phyloP scores from a whole-genome alignment of 2,113 vertebrate species.

The Brachypodius melanocephalos region DNA sequence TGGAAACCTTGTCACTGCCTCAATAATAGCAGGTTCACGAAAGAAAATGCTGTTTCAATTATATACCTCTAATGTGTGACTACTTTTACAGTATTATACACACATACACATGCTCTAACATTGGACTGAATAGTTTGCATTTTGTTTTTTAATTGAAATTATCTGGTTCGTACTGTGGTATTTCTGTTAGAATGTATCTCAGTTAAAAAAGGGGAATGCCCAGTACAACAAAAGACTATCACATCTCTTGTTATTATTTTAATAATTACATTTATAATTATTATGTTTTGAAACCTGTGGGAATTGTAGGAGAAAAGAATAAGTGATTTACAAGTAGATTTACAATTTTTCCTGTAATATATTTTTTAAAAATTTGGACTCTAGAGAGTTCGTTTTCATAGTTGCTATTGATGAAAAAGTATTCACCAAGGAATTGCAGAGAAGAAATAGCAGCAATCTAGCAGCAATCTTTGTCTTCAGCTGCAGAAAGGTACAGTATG shows the following conservation, averaged over 20 bases:
- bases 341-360: conserved; percentile 17
- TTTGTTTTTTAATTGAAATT: conserved; percentile 28
- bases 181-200: conserved; percentile 54
- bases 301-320: conserved; percentile 1
- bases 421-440: conserved; percentile 7
- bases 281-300: conserved; percentile 31
- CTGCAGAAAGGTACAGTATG: neutral
- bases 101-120: conserved; percentile 20
- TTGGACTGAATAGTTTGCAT: conserved; percentile 27
- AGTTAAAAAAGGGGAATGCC: conserved; percentile 34
- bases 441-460: conserved; percentile 10
- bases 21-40: conserved; percentile 51
- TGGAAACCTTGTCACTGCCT: conserved; percentile 46
- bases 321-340: conserved; percentile 20
- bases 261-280: conserved; percentile 3
- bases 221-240: conserved; percentile 36
- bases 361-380: neutral
- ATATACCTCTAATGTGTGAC: conserved; percentile 68
- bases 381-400: conserved; percentile 11
- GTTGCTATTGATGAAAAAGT: neutral
- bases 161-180: conserved; percentile 19
- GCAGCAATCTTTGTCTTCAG: neutral
- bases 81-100: conserved; percentile 61
- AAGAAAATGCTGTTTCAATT: conserved; percentile 60
- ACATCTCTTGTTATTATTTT: conserved; percentile 13